Percentiles rank a stretch among this genome's conserved stretches.
phyloP scores from a whole-genome alignment of 2,888 invertebrate genomes.

The Agonopterix subpropinquella region DNA sequence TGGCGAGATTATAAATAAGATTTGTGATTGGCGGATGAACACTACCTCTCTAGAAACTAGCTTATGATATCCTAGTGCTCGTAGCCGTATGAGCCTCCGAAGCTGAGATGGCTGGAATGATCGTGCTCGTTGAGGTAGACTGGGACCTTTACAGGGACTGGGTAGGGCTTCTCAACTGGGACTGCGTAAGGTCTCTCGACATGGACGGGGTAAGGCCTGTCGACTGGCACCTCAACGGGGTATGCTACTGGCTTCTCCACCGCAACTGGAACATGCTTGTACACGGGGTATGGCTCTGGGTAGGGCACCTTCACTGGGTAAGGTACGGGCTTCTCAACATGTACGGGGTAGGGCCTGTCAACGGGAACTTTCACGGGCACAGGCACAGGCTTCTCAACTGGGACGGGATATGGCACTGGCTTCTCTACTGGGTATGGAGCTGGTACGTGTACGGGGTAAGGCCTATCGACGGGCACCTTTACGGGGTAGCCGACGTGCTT shows the following conservation, averaged over 20 bases:
- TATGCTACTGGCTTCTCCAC: constrained; percentile 76
- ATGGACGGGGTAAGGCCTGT: constrained; percentile 79
- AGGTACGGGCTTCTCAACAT: constrained; percentile 67
- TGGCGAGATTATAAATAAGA: constrained; percentile 57
- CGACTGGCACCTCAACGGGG: constrained; percentile 81
- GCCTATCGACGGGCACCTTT: constrained; percentile 81
- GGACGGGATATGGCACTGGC: constrained; percentile 76
- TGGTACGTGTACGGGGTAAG: constrained; percentile 81
- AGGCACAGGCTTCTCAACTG: constrained; percentile 79
- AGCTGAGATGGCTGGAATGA: constrained; percentile 19
- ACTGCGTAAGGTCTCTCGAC: constrained; percentile 66
- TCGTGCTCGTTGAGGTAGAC: constrained; percentile 45
- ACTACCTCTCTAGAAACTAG: constrained; percentile 34
- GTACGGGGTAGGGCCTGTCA: constrained; percentile 77
- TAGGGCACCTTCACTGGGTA: constrained; percentile 75
- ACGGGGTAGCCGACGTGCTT: constrained; percentile 80
- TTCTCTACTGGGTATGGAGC: constrained; percentile 77
- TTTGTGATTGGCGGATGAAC: constrained; percentile 36
- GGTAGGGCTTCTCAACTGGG: constrained; percentile 72
- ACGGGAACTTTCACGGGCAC: constrained; percentile 78
- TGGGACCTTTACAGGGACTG: constrained; percentile 74
- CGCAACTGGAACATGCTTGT: constrained; percentile 79
- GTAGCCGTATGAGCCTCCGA: constrained; percentile 17
- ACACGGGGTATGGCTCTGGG: constrained; percentile 78
- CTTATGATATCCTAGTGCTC: constrained; percentile 50